Base-by-base conservation (phyloP, 2,888 invertebrate species). In the Stratiomys singularior region DNA sequence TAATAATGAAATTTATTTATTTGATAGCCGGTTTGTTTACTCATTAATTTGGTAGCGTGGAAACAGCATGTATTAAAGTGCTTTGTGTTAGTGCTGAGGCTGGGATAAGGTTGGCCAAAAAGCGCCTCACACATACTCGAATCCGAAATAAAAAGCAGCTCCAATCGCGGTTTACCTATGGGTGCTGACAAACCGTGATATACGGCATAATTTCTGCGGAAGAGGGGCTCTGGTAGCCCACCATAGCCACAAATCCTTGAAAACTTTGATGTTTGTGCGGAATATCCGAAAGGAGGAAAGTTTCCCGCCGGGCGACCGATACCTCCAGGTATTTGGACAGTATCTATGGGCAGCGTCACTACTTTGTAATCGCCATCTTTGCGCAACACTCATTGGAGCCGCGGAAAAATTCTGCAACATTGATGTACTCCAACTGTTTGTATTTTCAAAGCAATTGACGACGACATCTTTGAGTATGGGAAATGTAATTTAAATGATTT, bases 1-100 rank as follows among this genome's bases (percentile, higher is more conserved):
- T 66, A 66, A 66, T 66, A 66, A 66, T 66, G 66, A 66, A 66
- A 66, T 66, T 66, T 66, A 66, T 66, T 66, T 66, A 30, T 66
- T 66, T 37, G 66, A 66, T 30, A 25, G 66, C 27, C 15, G 21
- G 25, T 18, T 37, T 66, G 21, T 66, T 66, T 66, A 27, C 66
- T 66, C 66, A 66, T 66, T 66, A 66, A 37, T 66, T 66, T 27
- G 27, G 27, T 21, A 9, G 18, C 66, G 27, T 30, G 7, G 37
- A 18, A 66, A 66, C 21, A 37, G 66, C 66, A 27, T 37, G 37
- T n/a, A 28, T 30, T 28, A 66, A 37, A 66, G 18, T 18, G 52
- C 18, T 13, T 13, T 52, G 52, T 18, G 18, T 13, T 9, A 52
- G 52, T 13, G 15, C n/a, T 18, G 4, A 13, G 18, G 15, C 18